phyloP scores from a whole-genome alignment of 1,140 invertebrate genomes.

The Panagrolaimus sp. region DNA sequence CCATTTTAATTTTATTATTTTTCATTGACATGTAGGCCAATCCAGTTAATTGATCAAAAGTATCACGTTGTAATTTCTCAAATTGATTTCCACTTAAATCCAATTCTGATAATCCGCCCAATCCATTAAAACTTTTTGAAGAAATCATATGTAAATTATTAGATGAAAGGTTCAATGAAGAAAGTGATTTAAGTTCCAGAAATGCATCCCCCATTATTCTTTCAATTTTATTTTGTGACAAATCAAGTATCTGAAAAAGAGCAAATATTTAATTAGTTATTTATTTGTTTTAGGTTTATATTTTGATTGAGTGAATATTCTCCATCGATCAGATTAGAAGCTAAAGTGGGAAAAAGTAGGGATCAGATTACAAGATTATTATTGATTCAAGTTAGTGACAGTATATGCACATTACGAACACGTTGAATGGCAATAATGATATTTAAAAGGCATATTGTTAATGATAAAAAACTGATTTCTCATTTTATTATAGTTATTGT shows the following conservation, averaged over 20 bases:
- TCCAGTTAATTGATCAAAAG: background rate
- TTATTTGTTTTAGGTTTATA: no score
- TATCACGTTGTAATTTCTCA: background rate
- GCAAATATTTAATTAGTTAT: background rate
- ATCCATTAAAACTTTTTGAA: background rate
- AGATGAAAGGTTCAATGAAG: background rate
- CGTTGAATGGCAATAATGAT: background rate
- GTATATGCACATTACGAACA: no score
- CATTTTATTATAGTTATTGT: no score
- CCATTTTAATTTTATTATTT: background rate
- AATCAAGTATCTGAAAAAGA: background rate
- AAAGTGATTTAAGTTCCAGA: background rate
- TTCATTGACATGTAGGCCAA: background rate
- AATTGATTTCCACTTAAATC: conserved; percentile 2
- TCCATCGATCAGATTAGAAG: no score
- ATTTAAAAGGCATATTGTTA: no score
- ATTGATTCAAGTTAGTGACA: no score
- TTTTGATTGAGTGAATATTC: no score
- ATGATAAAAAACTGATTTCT: no score
- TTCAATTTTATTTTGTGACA: conserved; percentile 8
- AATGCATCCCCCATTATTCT: background rate
- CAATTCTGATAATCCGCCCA: background rate
- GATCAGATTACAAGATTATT: no score
- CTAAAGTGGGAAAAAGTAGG: no score
- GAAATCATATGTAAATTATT: background rate